Conservation (phyloP, 2,113 vertebrate genomes). For the Sinocyclocheilus rhinocerous region DNA sequence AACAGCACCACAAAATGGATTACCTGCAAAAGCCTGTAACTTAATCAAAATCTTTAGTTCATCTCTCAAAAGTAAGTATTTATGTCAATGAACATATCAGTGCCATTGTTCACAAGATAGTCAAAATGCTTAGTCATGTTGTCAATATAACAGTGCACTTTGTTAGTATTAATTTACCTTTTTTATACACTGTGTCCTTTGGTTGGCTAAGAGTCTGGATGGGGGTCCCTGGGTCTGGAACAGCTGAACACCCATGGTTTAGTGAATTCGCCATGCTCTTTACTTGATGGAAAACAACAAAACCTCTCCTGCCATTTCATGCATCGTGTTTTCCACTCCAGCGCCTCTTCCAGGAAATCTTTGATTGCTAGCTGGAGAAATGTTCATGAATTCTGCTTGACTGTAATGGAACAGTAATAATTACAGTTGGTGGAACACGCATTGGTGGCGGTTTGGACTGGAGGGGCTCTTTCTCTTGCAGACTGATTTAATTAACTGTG, state of each 20-base stretch:
- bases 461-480: slow-evolving; percentile 25
- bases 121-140: no score
- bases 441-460: background rate
- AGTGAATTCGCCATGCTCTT: background rate
- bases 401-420: slow-evolving; percentile 39
- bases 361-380: slow-evolving; percentile 43
- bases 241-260: background rate
- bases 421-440: slow-evolving; percentile 10
- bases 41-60: no score
- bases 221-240: background rate
- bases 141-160: no score
- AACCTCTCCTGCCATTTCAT: slow-evolving; percentile 1
- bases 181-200: background rate
- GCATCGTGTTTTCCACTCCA: background rate
- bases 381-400: slow-evolving; percentile 30
- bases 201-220: background rate
- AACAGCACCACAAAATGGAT: no score
- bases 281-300: slow-evolving; percentile 10
- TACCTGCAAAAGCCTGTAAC: no score
- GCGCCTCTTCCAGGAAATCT: slow-evolving; percentile 15
- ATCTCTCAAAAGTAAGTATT: no score
- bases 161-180: no score
- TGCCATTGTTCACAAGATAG: no score
- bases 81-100: no score
- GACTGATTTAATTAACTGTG: slow-evolving; percentile 44